Evolutionary conservation across 2,888 invertebrate species (phyloP).

Genomic region (Coenonympha glycerion): DNA sequence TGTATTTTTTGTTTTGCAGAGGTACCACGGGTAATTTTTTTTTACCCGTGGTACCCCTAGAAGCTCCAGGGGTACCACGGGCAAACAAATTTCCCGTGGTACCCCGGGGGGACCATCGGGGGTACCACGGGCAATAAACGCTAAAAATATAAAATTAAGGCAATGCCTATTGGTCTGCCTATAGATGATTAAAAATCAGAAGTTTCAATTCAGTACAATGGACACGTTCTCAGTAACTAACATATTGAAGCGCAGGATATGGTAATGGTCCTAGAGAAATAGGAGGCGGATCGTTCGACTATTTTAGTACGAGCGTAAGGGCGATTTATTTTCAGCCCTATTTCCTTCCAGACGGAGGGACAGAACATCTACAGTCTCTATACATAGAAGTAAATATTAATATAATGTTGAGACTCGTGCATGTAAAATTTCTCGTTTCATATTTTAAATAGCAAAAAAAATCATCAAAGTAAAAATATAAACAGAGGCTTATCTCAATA

Average conservation of each 20-base stretch:
- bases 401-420: slow-evolving; percentile 11
- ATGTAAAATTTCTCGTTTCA: background rate
- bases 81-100: too few relatives aligned
- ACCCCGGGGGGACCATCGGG: too few relatives aligned
- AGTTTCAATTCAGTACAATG: slow-evolving; percentile 38
- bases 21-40: too few relatives aligned
- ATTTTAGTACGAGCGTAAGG: slow-evolving; percentile 69
- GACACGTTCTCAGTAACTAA: slow-evolving; percentile 45
- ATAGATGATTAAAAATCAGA: background rate
- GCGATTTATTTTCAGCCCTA: slow-evolving; percentile 71
- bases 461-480: too few relatives aligned
- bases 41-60: too few relatives aligned
- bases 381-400: slow-evolving; percentile 25
- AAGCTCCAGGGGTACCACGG: too few relatives aligned
- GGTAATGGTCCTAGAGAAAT: slow-evolving; percentile 68
- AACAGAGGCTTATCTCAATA: too few relatives aligned
- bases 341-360: slow-evolving; percentile 57
- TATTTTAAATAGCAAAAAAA: too few relatives aligned
- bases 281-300: slow-evolving; percentile 60
- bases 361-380: slow-evolving; percentile 21
- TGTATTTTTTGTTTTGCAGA: too few relatives aligned
- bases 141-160: too few relatives aligned
- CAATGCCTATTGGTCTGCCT: background rate
- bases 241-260: slow-evolving; percentile 65
- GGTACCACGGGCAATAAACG: too few relatives aligned